These are phyloP conservation scores for Sycophila sp. DNA, from an alignment of 1,140 invertebrate species.

Conservation along the genomic window DNA sequence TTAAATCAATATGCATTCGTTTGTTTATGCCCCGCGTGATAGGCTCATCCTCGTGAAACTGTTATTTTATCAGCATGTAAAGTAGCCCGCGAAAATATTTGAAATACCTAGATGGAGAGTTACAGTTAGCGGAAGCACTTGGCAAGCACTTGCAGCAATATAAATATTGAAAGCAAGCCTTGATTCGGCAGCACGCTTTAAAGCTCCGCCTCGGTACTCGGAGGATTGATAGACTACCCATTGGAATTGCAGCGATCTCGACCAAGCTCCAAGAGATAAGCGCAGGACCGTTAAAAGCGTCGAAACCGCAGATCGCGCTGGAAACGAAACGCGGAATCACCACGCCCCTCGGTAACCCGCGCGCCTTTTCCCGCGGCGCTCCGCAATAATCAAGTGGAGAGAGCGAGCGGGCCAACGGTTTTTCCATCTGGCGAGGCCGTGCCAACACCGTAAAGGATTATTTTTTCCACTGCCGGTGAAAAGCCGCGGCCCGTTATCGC, in stretches of 20 bases:
- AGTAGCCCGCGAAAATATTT: no score
- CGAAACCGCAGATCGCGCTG: not conserved
- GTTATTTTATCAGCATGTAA: no score
- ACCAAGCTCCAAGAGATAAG: not conserved
- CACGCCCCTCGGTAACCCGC: no score
- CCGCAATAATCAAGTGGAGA: not conserved
- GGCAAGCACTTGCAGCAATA: no score
- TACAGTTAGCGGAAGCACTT: no score
- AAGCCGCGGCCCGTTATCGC: conserved; percentile 12
- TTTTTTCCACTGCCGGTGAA: not conserved
- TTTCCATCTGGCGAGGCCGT: not conserved
- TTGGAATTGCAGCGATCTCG: not conserved
- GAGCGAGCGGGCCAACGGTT: conserved; percentile 6
- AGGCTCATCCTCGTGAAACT: no score
- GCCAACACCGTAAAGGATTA: not conserved
- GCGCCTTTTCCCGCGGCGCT: not conserved
- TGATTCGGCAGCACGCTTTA: not conserved
- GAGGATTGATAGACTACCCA: not conserved
- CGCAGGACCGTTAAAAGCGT: no score
- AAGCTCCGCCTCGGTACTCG: not conserved
- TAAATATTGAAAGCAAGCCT: no score
- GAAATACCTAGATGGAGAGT: no score
- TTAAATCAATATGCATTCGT: no score
- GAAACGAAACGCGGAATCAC: no score
- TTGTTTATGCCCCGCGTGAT: no score